A percentile compares a stretch with the other conserved stretches of the same genome.
These are phyloP conservation scores for Cecropterus lyciades DNA, from an alignment of 1,140 invertebrate species.

Conservation along the genomic window DNA sequence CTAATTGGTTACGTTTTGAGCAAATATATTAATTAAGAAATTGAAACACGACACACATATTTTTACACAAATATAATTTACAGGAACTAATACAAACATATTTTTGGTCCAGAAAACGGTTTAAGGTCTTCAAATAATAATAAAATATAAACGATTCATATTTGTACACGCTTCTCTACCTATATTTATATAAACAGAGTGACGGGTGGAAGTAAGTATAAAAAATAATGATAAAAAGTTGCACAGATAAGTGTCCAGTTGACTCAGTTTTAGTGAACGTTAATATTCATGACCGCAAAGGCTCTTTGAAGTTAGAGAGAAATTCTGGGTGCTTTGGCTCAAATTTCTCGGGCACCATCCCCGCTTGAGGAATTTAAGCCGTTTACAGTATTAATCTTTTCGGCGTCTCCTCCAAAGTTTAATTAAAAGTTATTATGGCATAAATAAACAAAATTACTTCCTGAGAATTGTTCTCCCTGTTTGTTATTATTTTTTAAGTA, in stretches of 20 bases:
- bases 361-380: slow-evolving; percentile 25
- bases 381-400: slow-evolving; percentile 28
- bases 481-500: not conserved
- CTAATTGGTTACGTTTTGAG: no score
- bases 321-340: slow-evolving; percentile 25
- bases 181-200: no score
- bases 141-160: no score
- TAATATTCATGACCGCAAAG: slow-evolving; percentile 29
- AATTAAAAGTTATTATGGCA: slow-evolving; percentile 21
- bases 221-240: no score
- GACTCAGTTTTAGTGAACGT: slow-evolving; percentile 3
- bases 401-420: slow-evolving; percentile 17
- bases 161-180: no score
- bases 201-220: no score
- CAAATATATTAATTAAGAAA: no score
- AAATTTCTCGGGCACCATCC: slow-evolving; percentile 18
- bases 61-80: no score
- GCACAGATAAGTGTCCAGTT: not conserved
- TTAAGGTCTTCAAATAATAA: no score
- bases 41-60: no score
- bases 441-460: slow-evolving; percentile 18
- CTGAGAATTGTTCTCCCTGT: not conserved
- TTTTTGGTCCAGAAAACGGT: no score
- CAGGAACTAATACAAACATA: no score
- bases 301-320: slow-evolving; percentile 19